These are phyloP conservation scores for Hypomecis atomaria DNA, from an alignment of 2,888 invertebrate genomes.

Conservation along the genomic window DNA sequence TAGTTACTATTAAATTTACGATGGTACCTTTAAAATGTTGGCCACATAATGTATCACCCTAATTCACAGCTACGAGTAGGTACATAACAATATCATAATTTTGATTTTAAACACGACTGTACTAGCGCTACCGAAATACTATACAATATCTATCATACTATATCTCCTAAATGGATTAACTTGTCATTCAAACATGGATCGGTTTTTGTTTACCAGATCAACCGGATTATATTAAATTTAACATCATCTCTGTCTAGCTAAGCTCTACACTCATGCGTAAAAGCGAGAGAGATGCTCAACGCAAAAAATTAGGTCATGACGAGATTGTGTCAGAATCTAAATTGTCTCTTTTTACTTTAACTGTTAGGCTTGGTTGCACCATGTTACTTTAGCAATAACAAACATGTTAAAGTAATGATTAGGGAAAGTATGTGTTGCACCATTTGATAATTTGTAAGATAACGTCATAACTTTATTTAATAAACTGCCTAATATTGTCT, in stretches of 20 bases:
- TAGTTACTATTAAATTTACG: too few species aligned
- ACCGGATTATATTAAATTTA: conserved; percentile 26
- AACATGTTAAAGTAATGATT: too few species aligned
- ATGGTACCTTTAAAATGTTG: too few species aligned
- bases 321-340: neutral
- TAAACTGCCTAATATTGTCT: too few species aligned
- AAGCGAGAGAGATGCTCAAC: neutral
- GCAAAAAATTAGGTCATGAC: neutral
- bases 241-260: conserved; percentile 14
- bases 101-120: conserved; percentile 18
- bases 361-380: too few species aligned
- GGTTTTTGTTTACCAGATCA: conserved; percentile 44
- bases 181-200: conserved; percentile 50
- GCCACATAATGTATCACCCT: too few species aligned
- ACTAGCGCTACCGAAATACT: conserved; percentile 21
- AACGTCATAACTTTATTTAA: too few species aligned
- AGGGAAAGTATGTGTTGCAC: too few species aligned
- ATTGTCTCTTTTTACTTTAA: too few species aligned
- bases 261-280: neutral
- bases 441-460: too few species aligned
- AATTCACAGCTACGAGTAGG: too few species aligned
- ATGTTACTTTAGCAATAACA: too few species aligned
- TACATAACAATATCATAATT: neutral
- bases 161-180: conserved; percentile 48
- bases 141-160: conserved; percentile 15